Evolutionary conservation across 2,888 invertebrate genomes (phyloP).

Genomic region (Girardia tigrina): DNA sequence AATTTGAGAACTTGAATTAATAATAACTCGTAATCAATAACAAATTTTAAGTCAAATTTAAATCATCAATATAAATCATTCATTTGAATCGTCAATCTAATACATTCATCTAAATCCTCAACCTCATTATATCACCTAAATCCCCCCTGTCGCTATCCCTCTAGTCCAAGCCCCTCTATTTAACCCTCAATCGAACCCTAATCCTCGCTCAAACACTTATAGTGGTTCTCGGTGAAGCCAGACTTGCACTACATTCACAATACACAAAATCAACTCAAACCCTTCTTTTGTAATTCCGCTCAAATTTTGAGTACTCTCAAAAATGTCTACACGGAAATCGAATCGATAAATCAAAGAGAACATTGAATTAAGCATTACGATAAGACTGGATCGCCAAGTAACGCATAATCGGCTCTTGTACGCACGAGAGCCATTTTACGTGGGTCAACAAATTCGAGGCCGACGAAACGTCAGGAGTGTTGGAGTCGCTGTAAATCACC

Average conservation of each 20-base stretch:
- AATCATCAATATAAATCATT: too few species aligned
- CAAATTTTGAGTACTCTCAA: slow-evolving; percentile 3
- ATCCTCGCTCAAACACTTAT: too few species aligned
- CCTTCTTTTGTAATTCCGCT: neutral
- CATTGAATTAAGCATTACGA: slow-evolving; percentile 6
- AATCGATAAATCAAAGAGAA: neutral
- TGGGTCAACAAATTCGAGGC: neutral
- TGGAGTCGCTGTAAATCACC: neutral
- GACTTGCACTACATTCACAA: neutral
- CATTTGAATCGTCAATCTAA: too few species aligned
- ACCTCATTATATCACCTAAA: too few species aligned
- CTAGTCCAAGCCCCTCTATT: too few species aligned
- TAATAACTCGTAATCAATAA: too few species aligned
- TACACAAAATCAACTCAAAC: neutral
- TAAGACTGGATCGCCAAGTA: neutral
- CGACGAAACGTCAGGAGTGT: neutral
- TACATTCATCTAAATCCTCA: too few species aligned
- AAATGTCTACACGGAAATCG: neutral
- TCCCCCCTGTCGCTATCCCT: too few species aligned
- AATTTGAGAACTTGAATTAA: too few species aligned
- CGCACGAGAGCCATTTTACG: neutral
- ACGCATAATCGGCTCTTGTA: neutral
- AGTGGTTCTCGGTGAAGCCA: too few species aligned
- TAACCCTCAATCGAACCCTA: too few species aligned
- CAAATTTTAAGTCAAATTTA: too few species aligned